phyloP scores from a whole-genome alignment of 2,113 vertebrate species.

The Platysteira castanea region DNA sequence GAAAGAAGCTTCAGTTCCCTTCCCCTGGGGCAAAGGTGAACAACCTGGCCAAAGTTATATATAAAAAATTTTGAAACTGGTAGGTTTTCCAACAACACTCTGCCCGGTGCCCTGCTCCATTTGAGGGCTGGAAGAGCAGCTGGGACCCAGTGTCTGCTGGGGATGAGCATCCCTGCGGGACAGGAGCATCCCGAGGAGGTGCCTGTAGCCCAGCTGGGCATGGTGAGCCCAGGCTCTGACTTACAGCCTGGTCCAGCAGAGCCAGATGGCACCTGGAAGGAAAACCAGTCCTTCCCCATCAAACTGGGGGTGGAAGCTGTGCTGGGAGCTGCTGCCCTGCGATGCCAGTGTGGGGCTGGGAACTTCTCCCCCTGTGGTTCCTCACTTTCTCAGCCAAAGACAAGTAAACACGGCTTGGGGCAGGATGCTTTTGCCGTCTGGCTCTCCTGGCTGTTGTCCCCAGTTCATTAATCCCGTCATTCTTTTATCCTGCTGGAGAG shows the following conservation, averaged over 20 bases:
- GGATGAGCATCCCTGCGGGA: neutral
- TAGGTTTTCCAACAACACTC: no score
- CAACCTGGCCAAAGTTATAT: no score
- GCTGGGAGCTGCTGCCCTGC: neutral
- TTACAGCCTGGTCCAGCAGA: neutral
- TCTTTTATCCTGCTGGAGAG: neutral
- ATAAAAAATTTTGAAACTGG: no score
- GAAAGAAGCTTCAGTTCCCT: no score
- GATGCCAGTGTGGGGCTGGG: neutral
- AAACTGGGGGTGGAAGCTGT: neutral
- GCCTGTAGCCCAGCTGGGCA: neutral
- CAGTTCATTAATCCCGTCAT: neutral
- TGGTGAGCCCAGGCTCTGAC: neutral
- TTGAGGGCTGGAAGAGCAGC: neutral
- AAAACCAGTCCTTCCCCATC: neutral
- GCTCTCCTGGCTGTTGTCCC: neutral
- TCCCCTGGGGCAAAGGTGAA: no score
- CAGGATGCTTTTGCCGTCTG: neutral
- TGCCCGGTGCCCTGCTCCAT: accelerated
- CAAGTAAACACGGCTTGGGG: accelerated
- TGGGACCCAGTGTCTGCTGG: accelerated
- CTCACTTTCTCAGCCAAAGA: neutral
- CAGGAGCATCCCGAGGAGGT: neutral
- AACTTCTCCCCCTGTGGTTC: neutral
- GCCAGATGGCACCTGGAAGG: neutral